These are phyloP conservation scores for Drosophila eohydei DNA, from an alignment of 2,888 invertebrate species.

Conservation along the genomic window DNA sequence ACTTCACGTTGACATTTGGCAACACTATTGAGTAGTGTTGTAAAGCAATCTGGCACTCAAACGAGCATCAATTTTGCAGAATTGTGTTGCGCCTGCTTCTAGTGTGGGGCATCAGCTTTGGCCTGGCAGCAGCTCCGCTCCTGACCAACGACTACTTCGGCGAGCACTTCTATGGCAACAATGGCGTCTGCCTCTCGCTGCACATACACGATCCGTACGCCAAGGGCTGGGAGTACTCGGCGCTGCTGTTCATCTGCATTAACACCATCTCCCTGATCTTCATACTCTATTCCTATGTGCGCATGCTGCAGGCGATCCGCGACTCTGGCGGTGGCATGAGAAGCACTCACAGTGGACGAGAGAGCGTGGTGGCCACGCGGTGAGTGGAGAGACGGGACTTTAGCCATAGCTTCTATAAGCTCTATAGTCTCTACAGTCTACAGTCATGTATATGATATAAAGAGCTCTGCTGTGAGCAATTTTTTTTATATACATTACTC, in stretches of 20 bases:
- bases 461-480: too few relatives aligned
- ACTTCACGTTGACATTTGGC: not conserved
- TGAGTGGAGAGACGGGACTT: conserved; percentile 34
- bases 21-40: not conserved
- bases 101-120: conserved; percentile 86
- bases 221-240: conserved; percentile 88
- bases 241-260: conserved; percentile 86
- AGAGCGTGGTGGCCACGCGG: conserved; percentile 87
- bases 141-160: conserved; percentile 86
- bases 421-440: too few relatives aligned
- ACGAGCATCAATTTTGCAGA: conserved; percentile 64
- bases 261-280: conserved; percentile 87
- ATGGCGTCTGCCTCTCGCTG: conserved; percentile 87
- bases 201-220: conserved; percentile 88
- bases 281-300: conserved; percentile 86
- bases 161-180: conserved; percentile 87
- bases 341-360: conserved; percentile 87
- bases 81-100: conserved; percentile 85
- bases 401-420: too few relatives aligned
- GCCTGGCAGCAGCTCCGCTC: conserved; percentile 86
- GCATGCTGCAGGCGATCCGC: conserved; percentile 87
- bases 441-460: too few relatives aligned
- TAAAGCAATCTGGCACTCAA: too few relatives aligned
- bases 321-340: conserved; percentile 87
- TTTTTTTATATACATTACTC: too few relatives aligned